Conservation (phyloP, 2,888 invertebrate species). For the Steinernema carpocapsae region DNA sequence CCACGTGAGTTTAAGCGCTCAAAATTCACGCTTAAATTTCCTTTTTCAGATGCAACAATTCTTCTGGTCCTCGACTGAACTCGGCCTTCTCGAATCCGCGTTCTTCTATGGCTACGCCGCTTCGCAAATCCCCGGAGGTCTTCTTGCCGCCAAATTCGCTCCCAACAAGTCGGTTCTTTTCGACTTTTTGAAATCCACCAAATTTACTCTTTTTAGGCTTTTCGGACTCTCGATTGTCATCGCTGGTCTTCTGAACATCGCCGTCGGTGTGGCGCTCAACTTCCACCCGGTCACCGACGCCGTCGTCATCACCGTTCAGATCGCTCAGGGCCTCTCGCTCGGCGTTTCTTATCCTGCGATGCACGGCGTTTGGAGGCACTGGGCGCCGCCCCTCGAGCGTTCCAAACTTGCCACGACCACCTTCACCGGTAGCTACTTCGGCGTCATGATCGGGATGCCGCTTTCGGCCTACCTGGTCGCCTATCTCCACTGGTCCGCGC, state of each 20-base stretch:
- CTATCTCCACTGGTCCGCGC: slow-evolving; percentile 86
- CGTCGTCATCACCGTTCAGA: slow-evolving; percentile 83
- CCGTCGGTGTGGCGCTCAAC: slow-evolving; percentile 86
- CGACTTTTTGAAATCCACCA: background rate
- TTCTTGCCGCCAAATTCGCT: slow-evolving; percentile 91
- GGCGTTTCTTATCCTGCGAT: slow-evolving; percentile 97
- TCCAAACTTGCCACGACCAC: slow-evolving; percentile 93
- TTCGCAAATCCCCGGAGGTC: slow-evolving; percentile 96
- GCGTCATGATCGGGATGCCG: slow-evolving; percentile 92
- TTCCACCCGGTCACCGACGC: slow-evolving; percentile 74
- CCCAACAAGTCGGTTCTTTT: slow-evolving; percentile 79
- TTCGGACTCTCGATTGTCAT: slow-evolving; percentile 90
- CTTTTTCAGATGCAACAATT: slow-evolving; percentile 51
- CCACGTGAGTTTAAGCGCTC: slow-evolving; percentile 43
- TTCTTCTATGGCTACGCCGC: slow-evolving; percentile 98
- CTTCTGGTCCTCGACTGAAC: slow-evolving; percentile 56
- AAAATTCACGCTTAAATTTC: background rate
- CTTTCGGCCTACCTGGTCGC: slow-evolving; percentile 88
- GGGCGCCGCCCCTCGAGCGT: slow-evolving; percentile 96
- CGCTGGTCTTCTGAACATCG: slow-evolving; percentile 86
- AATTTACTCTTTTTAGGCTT: slow-evolving; percentile 72
- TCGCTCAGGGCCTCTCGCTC: slow-evolving; percentile 86
- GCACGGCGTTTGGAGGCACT: slow-evolving; percentile 97
- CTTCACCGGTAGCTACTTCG: slow-evolving; percentile 94
- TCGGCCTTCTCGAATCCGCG: slow-evolving; percentile 88